A percentile compares a stretch with the other conserved stretches of the same genome.
Conservation (phyloP, 2,888 invertebrate genomes). For the Saturnia pavonia region DNA sequence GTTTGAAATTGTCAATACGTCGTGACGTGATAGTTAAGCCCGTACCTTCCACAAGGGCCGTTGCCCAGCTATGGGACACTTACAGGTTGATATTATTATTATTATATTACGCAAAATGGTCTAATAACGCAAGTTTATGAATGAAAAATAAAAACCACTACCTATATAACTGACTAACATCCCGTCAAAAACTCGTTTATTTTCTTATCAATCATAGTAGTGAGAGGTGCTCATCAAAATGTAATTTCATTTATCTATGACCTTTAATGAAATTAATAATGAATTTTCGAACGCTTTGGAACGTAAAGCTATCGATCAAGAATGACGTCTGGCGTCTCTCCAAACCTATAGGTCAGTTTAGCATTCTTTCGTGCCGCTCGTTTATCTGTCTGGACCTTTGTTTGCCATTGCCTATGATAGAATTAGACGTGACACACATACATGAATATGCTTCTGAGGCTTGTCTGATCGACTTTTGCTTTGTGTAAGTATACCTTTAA, state of each 20-base stretch:
- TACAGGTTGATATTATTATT: no score
- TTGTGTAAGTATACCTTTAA: not conserved
- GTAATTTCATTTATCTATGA: not conserved
- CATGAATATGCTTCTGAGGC: constrained; percentile 21
- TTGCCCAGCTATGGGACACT: no score
- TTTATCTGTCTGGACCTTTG: constrained; percentile 31
- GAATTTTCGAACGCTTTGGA: constrained; percentile 35
- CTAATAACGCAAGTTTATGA: no score
- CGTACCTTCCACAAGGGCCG: no score
- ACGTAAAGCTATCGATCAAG: constrained; percentile 50
- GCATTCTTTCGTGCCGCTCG: constrained; percentile 34
- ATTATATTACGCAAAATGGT: no score
- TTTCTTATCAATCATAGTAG: no score
- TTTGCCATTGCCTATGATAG: constrained; percentile 32
- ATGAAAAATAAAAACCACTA: no score
- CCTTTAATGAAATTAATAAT: constrained; percentile 3
- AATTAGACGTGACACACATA: constrained; percentile 42
- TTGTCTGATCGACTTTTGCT: not conserved
- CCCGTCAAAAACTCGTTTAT: no score
- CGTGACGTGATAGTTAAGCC: no score
- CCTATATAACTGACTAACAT: no score
- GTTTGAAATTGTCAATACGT: no score
- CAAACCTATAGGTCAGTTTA: constrained; percentile 58
- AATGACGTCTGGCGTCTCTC: constrained; percentile 49
- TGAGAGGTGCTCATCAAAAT: no score